Conservation (phyloP, 2,888 invertebrate species). For the Graphium colonna region DNA sequence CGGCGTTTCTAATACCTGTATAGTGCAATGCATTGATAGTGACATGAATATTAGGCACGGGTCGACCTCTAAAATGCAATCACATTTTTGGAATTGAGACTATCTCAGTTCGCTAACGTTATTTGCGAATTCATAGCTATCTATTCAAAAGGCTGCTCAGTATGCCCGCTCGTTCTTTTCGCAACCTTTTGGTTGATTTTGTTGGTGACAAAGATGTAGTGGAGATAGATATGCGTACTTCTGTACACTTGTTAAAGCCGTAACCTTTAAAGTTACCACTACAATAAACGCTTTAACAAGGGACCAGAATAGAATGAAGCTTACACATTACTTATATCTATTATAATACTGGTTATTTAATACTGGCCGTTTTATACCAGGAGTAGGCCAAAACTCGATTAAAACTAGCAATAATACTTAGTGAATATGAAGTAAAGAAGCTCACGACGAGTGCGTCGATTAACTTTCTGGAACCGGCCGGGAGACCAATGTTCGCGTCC, state of each 20-base stretch:
- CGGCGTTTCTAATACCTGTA: conserved; percentile 35
- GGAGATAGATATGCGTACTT: conserved; percentile 29
- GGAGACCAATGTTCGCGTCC: background rate
- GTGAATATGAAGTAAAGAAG: conserved; percentile 13
- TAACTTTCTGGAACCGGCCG: conserved; percentile 13
- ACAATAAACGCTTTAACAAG: conserved; percentile 39
- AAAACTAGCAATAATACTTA: conserved; percentile 19
- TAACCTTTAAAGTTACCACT: conserved; percentile 29
- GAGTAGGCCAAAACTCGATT: conserved; percentile 21
- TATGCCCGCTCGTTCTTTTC: conserved; percentile 32
- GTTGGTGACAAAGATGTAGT: conserved; percentile 32
- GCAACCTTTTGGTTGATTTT: conserved; percentile 31
- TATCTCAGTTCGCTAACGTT: conserved; percentile 34
- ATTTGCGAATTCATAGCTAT: conserved; percentile 28
- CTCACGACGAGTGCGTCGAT: conserved; percentile 13
- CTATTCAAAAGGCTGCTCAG: conserved; percentile 39
- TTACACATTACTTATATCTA: conserved; percentile 35
- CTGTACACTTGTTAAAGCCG: conserved; percentile 39
- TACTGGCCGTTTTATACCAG: conserved; percentile 46
- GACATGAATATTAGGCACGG: conserved; percentile 34
- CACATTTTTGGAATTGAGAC: conserved; percentile 33
- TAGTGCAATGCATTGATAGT: conserved; percentile 36
- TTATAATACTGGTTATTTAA: conserved; percentile 36
- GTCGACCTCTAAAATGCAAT: conserved; percentile 41
- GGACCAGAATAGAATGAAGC: conserved; percentile 44